Conservation (phyloP, 2,113 vertebrate genomes). For the Erythrocercus mccallii region DNA sequence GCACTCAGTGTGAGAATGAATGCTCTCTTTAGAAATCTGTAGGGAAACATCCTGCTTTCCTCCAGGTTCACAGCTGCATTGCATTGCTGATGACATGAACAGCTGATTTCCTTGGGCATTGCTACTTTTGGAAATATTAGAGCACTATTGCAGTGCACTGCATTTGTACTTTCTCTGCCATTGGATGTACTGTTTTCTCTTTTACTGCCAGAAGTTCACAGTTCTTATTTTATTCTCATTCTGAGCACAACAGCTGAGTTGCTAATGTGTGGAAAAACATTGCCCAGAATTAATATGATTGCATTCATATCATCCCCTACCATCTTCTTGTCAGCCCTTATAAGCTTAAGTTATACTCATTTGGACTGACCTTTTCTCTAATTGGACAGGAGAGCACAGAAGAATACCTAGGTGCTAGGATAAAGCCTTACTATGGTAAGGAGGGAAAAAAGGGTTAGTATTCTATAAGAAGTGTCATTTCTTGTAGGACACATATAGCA, state of each 20-base stretch:
- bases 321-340: not conserved
- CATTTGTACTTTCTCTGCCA: not conserved
- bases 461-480: not conserved
- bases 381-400: not conserved
- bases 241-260: not conserved
- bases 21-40: not conserved
- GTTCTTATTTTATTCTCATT: not conserved
- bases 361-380: constrained; percentile 32
- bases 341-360: not conserved
- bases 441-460: not conserved
- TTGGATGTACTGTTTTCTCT: not conserved
- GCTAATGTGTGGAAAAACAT: not conserved
- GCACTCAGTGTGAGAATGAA: not conserved
- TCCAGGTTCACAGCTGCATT: not conserved
- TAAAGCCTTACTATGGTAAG: not conserved
- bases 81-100: not conserved
- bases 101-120: not conserved
- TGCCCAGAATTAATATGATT: constrained; percentile 4
- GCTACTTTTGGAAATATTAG: not conserved
- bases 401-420: not conserved
- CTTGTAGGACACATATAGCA: not conserved
- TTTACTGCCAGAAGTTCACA: not conserved
- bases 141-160: not conserved
- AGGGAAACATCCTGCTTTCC: not conserved
- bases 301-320: not conserved